Evolutionary conservation across 2,113 vertebrate species (phyloP).

Genomic region (Colius striatus): DNA sequence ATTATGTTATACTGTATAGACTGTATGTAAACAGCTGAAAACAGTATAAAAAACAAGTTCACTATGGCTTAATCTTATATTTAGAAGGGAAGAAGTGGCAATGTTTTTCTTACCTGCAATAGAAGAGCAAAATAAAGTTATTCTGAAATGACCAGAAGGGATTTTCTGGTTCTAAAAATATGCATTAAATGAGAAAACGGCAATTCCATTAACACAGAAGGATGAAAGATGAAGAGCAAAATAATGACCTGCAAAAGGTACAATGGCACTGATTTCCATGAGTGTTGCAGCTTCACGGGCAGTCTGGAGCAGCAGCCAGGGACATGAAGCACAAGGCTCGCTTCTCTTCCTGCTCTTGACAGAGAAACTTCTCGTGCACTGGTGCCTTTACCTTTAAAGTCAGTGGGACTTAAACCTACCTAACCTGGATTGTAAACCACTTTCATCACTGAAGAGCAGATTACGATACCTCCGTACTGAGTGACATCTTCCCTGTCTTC

Average conservation of each 20-base stretch:
- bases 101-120: neutral
- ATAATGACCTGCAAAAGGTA: neutral
- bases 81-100: neutral
- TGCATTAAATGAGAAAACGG: neutral
- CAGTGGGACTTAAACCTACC: neutral
- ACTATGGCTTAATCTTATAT: neutral
- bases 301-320: neutral
- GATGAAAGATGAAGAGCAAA: neutral
- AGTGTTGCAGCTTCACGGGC: neutral
- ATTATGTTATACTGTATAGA: neutral
- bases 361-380: accelerated
- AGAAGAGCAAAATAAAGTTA: neutral
- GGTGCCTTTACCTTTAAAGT: neutral
- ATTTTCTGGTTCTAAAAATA: neutral
- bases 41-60: neutral
- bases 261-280: accelerated
- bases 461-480: too few species aligned
- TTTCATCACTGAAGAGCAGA: neutral
- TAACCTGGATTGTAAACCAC: neutral
- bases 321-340: accelerated
- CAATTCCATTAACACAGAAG: neutral
- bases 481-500: neutral
- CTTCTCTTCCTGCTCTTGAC: neutral
- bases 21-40: neutral
- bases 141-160: neutral